Evolutionary conservation across 2,888 invertebrate genomes (phyloP).

Genomic region (Prenolepis imparis): DNA sequence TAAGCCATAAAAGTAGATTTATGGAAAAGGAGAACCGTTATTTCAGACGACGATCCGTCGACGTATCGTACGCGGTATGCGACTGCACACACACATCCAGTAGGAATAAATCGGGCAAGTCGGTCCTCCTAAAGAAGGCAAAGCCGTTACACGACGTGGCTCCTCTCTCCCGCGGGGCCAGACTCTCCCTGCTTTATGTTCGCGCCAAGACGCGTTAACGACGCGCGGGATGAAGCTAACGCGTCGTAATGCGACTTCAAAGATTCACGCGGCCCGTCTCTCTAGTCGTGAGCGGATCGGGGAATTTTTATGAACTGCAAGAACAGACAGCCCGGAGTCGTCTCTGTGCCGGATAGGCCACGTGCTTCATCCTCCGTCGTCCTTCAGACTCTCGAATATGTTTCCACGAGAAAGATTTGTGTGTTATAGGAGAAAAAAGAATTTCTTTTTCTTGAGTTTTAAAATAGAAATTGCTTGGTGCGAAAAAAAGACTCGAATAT

Average conservation of each 20-base stretch:
- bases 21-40: slow-evolving; percentile 18
- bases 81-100: slow-evolving; percentile 21
- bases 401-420: background rate
- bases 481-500: background rate
- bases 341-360: background rate
- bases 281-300: background rate
- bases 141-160: slow-evolving; percentile 20
- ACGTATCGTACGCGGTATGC: background rate
- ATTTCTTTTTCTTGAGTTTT: background rate
- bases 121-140: slow-evolving; percentile 13
- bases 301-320: slow-evolving; percentile 29
- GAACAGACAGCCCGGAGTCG: background rate
- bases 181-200: slow-evolving; percentile 27
- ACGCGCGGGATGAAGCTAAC: slow-evolving; percentile 33
- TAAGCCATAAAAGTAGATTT: background rate
- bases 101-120: slow-evolving; percentile 25
- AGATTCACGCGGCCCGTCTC: slow-evolving; percentile 34
- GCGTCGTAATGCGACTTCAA: slow-evolving; percentile 44
- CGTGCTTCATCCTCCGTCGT: background rate
- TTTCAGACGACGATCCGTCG: background rate
- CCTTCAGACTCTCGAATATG: background rate
- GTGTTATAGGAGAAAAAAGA: background rate
- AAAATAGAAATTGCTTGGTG: background rate
- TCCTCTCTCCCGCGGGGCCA: background rate
- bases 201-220: slow-evolving; percentile 46